phyloP scores from a whole-genome alignment of 2,888 invertebrate species.

The Dinocampus coccinellae region DNA sequence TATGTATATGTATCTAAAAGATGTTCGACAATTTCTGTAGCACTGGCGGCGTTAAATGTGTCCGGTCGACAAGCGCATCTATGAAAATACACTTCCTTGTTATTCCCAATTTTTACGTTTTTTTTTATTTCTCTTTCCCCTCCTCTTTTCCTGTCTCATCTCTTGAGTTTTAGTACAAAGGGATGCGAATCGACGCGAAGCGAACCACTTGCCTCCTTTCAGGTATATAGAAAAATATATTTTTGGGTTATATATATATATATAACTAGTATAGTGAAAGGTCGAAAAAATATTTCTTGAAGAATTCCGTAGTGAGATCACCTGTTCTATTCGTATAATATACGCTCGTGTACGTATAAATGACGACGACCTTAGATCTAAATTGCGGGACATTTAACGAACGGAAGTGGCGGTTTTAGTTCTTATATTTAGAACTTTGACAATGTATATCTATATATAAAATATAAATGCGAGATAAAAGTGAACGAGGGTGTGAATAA shows the following conservation, averaged over 20 bases:
- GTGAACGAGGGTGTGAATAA: not conserved
- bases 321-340: not conserved
- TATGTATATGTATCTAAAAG: no score
- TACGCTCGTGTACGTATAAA: not conserved
- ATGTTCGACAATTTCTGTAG: not conserved
- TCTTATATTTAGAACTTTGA: slow-evolving; percentile 1
- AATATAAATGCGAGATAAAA: not conserved
- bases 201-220: not conserved
- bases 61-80: not conserved
- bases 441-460: slow-evolving; percentile 9
- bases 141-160: not conserved
- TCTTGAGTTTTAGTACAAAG: not conserved
- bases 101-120: not conserved
- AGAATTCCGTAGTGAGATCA: slow-evolving; percentile 7
- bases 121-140: not conserved
- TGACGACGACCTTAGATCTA: not conserved
- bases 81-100: slow-evolving; percentile 1
- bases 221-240: not conserved
- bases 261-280: not conserved
- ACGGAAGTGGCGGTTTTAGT: slow-evolving; percentile 23
- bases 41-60: not conserved
- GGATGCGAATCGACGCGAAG: slow-evolving; percentile 7
- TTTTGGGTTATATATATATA: slow-evolving; percentile 11
- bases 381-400: slow-evolving; percentile 8
- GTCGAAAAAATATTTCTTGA: not conserved